Conservation (phyloP, 2,113 vertebrate species). For the Mesitornis unicolor region DNA sequence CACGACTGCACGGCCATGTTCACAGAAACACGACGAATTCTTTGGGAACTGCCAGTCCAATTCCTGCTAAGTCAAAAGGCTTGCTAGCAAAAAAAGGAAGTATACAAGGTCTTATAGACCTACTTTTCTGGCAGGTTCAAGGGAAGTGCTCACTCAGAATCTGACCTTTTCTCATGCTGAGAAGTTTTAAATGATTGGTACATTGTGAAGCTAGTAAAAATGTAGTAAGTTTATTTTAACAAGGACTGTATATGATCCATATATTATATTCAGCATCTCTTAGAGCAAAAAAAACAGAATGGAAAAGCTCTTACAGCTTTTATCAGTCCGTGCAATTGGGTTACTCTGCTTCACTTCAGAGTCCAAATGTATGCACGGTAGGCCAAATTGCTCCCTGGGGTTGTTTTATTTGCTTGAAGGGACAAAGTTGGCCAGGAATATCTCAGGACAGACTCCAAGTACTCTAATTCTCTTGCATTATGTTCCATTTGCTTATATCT, state of each 20-base stretch:
- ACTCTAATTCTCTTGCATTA: constrained; percentile 28
- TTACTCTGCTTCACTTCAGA: constrained; percentile 22
- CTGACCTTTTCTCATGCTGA: background rate
- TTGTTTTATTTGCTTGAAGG: constrained; percentile 44
- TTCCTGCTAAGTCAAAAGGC: background rate
- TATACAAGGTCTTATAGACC: background rate
- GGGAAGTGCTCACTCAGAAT: background rate
- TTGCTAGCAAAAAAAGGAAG: background rate
- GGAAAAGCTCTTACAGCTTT: constrained; percentile 1
- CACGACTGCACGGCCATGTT: background rate
- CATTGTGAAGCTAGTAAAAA: background rate
- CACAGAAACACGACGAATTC: background rate
- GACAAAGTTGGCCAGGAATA: constrained; percentile 40
- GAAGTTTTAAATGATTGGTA: background rate
- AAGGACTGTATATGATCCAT: background rate
- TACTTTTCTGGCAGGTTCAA: background rate
- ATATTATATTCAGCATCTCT: background rate
- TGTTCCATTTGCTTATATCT: constrained; percentile 36
- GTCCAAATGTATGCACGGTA: background rate
- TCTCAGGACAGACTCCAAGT: constrained; percentile 38
- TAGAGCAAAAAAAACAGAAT: background rate
- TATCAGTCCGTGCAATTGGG: background rate
- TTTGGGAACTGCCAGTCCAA: background rate
- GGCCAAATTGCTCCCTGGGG: constrained; percentile 11
- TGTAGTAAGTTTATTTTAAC: background rate